phyloP scores from a whole-genome alignment of 2,113 vertebrate genomes.

The Todiramphus chloris region DNA sequence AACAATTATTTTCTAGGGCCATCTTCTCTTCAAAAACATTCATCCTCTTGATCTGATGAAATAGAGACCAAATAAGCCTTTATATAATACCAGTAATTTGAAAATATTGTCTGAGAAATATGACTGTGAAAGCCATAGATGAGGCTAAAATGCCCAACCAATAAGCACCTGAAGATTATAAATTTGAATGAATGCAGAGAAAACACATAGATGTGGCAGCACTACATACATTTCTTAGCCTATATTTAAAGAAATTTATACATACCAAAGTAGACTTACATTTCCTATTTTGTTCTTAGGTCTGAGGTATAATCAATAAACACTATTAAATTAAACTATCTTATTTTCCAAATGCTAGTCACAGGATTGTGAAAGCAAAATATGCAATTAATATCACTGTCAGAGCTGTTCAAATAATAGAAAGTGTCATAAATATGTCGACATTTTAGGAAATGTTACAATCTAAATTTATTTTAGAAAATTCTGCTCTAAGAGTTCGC shows the following conservation, averaged over 20 bases:
- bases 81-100: background rate
- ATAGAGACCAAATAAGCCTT: background rate
- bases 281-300: background rate
- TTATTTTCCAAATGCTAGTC: background rate
- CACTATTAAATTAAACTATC: background rate
- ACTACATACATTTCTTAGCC: background rate
- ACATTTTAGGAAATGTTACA: background rate
- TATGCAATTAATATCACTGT: background rate
- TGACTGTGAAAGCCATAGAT: background rate
- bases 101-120: background rate
- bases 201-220: background rate
- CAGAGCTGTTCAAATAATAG: background rate
- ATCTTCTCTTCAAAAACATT: background rate
- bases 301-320: background rate
- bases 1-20: background rate
- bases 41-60: background rate
- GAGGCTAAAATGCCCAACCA: background rate
- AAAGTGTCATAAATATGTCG: background rate
- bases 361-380: background rate
- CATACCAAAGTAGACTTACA: fast-evolving
- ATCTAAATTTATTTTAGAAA: background rate
- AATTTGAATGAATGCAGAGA: background rate
- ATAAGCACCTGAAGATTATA: background rate
- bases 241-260: background rate
- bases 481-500: background rate